A percentile compares a stretch with the other conserved stretches of the same genome.
Evolutionary conservation across 1,140 invertebrate genomes (phyloP).

Genomic region (Hylyphantes graminicola): DNA sequence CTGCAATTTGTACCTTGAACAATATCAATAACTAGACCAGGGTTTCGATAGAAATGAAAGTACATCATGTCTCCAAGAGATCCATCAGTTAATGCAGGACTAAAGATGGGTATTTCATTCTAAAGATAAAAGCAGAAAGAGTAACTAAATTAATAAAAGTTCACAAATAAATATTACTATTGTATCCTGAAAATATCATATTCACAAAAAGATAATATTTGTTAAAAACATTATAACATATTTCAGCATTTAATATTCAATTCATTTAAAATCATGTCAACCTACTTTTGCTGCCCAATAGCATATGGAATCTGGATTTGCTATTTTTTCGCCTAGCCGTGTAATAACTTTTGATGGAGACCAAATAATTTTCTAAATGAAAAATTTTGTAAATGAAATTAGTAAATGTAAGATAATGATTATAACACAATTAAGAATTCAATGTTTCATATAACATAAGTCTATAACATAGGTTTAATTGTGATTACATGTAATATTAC

Average conservation of each 20-base stretch:
- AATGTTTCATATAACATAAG: too few species aligned
- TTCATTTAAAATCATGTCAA: not conserved
- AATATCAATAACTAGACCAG: conserved; percentile 94
- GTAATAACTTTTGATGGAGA: conserved; percentile 91
- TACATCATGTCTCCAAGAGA: conserved; percentile 98
- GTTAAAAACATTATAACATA: not conserved
- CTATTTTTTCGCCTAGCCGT: conserved; percentile 88
- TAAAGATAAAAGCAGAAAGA: conserved; percentile 43
- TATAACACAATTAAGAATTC: too few species aligned
- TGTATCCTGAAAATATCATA: not conserved
- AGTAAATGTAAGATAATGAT: too few species aligned
- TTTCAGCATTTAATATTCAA: not conserved
- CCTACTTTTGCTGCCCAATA: conserved; percentile 92
- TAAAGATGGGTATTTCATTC: conserved; percentile 98
- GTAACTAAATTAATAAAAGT: not conserved
- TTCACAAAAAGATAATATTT: not conserved
- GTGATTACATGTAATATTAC: too few species aligned
- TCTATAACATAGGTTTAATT: too few species aligned
- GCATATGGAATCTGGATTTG: conserved; percentile 91
- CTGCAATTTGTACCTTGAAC: conserved; percentile 77
- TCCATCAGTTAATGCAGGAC: conserved; percentile 98
- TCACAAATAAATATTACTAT: not conserved
- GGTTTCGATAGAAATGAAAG: conserved; percentile 94
- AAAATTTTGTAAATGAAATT: not conserved
- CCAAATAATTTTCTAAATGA: conserved; percentile 79